Percentiles rank a stretch among this genome's conserved stretches.
phyloP scores from a whole-genome alignment of 2,113 vertebrate species.

The Epinephelus lanceolatus region DNA sequence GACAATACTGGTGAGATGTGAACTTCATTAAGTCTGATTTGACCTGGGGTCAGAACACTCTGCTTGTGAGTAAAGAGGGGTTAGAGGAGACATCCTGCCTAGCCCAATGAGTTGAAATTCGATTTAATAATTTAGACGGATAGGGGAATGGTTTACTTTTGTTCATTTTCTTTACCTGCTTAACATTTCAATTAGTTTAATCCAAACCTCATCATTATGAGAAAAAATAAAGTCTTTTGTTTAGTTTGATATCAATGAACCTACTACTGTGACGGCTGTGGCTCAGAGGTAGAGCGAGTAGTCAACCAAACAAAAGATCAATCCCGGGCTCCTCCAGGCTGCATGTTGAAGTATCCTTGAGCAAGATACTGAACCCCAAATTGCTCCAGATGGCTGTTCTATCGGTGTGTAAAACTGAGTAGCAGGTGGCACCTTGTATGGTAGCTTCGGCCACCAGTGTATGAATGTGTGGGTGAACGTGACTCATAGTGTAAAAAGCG shows the following conservation, averaged over 20 bases:
- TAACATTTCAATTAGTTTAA: background rate
- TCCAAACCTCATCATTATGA: background rate
- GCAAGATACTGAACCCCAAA: too few species aligned
- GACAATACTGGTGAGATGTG: background rate
- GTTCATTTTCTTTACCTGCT: background rate
- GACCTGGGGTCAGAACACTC: background rate
- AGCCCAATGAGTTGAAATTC: background rate
- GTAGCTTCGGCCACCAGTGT: too few species aligned
- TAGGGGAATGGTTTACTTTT: background rate
- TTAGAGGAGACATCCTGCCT: background rate
- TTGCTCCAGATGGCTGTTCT: too few species aligned
- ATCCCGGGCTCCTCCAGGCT: too few species aligned
- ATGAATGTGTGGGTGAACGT: too few species aligned
- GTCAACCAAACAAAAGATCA: too few species aligned
- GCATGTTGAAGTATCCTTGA: too few species aligned
- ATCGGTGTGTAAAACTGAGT: too few species aligned
- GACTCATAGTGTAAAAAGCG: too few species aligned
- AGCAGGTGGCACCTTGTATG: too few species aligned
- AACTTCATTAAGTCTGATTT: background rate
- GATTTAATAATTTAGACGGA: background rate
- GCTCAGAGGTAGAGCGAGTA: too few species aligned
- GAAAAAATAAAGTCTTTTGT: background rate
- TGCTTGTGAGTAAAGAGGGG: background rate
- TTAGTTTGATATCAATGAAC: background rate
- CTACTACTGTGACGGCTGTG: too few species aligned